phyloP scores from a whole-genome alignment of 2,797 vertebrate species.

The Threskiornis aethiopicus region DNA sequence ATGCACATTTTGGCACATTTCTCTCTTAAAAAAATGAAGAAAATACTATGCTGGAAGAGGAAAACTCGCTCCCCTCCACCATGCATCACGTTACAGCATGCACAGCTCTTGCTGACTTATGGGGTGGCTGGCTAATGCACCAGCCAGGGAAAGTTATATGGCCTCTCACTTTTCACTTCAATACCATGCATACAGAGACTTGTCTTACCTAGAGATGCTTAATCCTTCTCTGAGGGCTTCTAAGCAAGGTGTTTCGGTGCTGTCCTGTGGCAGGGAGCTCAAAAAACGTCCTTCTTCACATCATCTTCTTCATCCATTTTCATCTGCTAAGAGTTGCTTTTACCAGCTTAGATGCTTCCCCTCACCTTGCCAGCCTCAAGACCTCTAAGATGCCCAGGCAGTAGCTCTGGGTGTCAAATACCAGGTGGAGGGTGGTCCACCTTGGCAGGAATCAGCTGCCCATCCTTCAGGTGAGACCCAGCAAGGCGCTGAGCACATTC shows the following conservation, averaged over 20 bases:
- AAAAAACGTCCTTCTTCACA: background rate
- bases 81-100: fast-evolving
- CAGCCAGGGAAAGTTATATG: background rate
- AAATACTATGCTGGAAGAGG: background rate
- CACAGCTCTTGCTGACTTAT: background rate
- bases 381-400: background rate
- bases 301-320: background rate
- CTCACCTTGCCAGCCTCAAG: background rate
- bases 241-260: background rate
- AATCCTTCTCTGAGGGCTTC: background rate
- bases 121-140: background rate
- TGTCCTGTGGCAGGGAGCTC: background rate
- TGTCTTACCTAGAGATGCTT: background rate
- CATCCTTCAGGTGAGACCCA: background rate
- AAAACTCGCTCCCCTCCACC: background rate
- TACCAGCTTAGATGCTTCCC: background rate
- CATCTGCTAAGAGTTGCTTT: background rate
- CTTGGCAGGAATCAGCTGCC: background rate
- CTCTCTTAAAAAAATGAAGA: background rate
- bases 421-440: too few relatives aligned
- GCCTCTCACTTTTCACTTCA: background rate
- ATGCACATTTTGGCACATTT: background rate
- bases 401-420: background rate
- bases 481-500: background rate
- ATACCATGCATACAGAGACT: fast-evolving